Evolutionary conservation across 2,888 invertebrate species (phyloP).

Genomic region (Resseliella maxima): DNA sequence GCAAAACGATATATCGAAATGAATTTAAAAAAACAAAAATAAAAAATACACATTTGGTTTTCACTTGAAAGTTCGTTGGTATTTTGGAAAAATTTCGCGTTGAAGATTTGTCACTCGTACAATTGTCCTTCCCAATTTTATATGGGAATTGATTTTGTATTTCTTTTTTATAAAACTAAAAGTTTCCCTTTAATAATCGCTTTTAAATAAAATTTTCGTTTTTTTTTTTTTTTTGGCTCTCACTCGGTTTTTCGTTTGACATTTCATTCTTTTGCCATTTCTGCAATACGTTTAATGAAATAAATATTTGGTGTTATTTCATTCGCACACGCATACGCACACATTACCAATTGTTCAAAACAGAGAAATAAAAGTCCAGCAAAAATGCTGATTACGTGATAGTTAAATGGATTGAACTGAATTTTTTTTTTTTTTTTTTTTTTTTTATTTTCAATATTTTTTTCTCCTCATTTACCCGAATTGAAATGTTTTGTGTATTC

Average conservation of each 20-base stretch:
- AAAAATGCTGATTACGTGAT: conserved; percentile 35
- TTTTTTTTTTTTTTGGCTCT: too few relatives aligned
- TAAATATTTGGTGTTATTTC: not conserved
- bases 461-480: not conserved
- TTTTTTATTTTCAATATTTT: too few relatives aligned
- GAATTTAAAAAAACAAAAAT: not conserved
- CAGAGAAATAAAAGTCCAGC: not conserved
- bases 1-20: not conserved
- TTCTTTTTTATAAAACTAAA: not conserved
- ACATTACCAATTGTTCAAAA: not conserved
- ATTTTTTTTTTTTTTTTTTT: not conserved
- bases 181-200: too few relatives aligned
- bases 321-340: not conserved
- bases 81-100: not conserved
- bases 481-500: not conserved
- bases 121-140: not conserved
- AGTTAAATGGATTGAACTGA: conserved; percentile 19
- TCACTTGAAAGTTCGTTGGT: conserved; percentile 15
- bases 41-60: not conserved
- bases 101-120: conserved; percentile 4
- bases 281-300: conserved; percentile 43
- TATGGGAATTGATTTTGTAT: not conserved
- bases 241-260: not conserved
- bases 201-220: not conserved
- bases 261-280: not conserved